Conservation (phyloP, 2,113 vertebrate species). For the Marmota monax region DNA sequence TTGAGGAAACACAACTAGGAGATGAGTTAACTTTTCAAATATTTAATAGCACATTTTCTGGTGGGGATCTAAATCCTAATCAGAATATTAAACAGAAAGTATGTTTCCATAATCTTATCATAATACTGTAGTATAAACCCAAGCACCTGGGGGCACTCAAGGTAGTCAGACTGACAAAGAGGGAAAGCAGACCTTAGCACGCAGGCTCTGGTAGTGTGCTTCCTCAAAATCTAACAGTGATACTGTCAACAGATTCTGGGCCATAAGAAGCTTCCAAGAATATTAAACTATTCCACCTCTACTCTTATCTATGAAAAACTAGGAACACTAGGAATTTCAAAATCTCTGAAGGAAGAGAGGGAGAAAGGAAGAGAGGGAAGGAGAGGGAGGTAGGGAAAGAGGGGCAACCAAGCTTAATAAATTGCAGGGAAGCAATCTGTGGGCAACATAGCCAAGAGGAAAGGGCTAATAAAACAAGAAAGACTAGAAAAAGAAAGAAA, state of each 20-base stretch:
- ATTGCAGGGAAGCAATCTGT: background rate
- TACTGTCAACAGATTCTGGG: slow-evolving; percentile 9
- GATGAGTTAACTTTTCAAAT: slow-evolving; percentile 25
- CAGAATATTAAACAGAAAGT: slow-evolving; percentile 21
- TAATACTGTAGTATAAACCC: slow-evolving; percentile 4
- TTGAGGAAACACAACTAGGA: slow-evolving; percentile 34
- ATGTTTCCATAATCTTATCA: background rate
- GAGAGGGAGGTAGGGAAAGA: background rate
- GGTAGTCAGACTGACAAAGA: background rate
- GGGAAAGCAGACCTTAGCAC: background rate
- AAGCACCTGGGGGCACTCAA: background rate
- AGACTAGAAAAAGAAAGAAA: slow-evolving; percentile 8
- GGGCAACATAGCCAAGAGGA: background rate
- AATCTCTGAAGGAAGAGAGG: background rate
- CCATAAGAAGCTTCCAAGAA: background rate
- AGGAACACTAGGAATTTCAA: slow-evolving; percentile 37
- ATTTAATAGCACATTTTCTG: slow-evolving; percentile 31
- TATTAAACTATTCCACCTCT: background rate
- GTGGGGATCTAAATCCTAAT: background rate
- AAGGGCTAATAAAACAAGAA: slow-evolving; percentile 20
- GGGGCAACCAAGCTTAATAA: background rate
- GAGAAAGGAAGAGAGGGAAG: background rate
- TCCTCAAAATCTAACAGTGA: background rate
- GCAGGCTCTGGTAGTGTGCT: background rate
- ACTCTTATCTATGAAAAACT: slow-evolving; percentile 7